A percentile compares a stretch with the other conserved stretches of the same genome.
These are phyloP conservation scores for Sebastes diaconus DNA, from an alignment of 2,797 vertebrate species.

Conservation along the genomic window DNA sequence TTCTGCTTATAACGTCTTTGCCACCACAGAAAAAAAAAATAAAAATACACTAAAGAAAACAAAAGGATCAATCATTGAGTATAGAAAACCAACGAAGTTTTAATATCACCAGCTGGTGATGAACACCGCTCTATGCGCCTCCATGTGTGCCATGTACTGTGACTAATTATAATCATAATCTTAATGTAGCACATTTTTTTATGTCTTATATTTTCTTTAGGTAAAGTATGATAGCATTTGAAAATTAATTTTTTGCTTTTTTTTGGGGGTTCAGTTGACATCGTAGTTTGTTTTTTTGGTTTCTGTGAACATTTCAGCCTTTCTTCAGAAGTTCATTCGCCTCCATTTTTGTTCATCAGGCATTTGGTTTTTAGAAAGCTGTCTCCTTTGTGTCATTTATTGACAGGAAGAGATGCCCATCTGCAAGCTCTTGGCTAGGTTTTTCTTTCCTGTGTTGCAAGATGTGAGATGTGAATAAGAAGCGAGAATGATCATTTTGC, in stretches of 20 bases:
- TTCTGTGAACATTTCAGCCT: background rate
- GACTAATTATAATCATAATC: background rate
- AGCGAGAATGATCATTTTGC: constrained; percentile 9
- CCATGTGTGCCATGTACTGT: background rate
- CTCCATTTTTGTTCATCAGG: background rate
- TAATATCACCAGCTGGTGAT: background rate
- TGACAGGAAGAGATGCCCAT: constrained; percentile 16
- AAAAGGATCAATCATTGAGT: background rate
- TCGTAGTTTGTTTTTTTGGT: background rate
- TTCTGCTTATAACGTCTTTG: background rate
- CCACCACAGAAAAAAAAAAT: background rate
- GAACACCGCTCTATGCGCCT: background rate
- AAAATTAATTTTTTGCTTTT: background rate
- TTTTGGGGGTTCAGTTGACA: background rate
- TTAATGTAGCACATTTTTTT: background rate
- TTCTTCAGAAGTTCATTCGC: background rate
- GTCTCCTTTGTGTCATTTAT: background rate
- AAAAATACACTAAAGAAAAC: background rate
- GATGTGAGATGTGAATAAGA: constrained; percentile 1
- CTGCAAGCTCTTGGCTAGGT: constrained; percentile 21
- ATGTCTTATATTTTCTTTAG: background rate
- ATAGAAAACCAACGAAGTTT: background rate
- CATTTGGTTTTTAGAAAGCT: background rate
- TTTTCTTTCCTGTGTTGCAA: background rate
- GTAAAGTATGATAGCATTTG: background rate